These are phyloP conservation scores for Palloptera scutellata DNA, from an alignment of 2,888 invertebrate genomes.

Conservation along the genomic window DNA sequence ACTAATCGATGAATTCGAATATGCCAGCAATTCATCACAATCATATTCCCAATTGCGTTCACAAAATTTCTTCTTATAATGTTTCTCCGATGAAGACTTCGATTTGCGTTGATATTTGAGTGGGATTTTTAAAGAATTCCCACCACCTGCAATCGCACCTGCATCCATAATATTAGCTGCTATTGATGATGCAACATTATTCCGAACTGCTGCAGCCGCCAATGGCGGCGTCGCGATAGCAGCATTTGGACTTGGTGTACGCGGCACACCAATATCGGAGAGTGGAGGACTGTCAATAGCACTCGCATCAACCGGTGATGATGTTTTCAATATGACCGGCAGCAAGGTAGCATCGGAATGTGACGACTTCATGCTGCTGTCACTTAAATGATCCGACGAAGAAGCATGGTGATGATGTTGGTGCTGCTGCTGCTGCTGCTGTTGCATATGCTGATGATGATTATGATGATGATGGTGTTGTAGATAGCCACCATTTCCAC, in stretches of 20 bases:
- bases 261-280: conserved; percentile 62
- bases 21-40: conserved; percentile 52
- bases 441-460: conserved; percentile 49
- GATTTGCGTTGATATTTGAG: conserved; percentile 70
- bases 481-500: conserved; percentile 23
- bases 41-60: conserved; percentile 75
- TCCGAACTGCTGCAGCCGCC: conserved; percentile 39
- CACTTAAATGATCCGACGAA: conserved; percentile 55
- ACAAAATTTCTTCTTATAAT: conserved; percentile 87
- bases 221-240: conserved; percentile 59
- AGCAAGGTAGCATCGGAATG: conserved; percentile 41
- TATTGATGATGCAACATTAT: background rate
- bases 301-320: conserved; percentile 61
- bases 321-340: conserved; percentile 46
- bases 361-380: conserved; percentile 58
- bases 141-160: conserved; percentile 19
- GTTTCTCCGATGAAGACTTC: conserved; percentile 66
- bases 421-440: conserved; percentile 36
- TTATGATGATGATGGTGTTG: conserved; percentile 28
- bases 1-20: conserved; percentile 11
- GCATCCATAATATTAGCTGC: background rate
- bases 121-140: conserved; percentile 64
- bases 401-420: conserved; percentile 45
- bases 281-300: conserved; percentile 67
- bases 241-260: conserved; percentile 63